Base-by-base conservation (phyloP, 2,888 invertebrate genomes). In the Melieria omissa region DNA sequence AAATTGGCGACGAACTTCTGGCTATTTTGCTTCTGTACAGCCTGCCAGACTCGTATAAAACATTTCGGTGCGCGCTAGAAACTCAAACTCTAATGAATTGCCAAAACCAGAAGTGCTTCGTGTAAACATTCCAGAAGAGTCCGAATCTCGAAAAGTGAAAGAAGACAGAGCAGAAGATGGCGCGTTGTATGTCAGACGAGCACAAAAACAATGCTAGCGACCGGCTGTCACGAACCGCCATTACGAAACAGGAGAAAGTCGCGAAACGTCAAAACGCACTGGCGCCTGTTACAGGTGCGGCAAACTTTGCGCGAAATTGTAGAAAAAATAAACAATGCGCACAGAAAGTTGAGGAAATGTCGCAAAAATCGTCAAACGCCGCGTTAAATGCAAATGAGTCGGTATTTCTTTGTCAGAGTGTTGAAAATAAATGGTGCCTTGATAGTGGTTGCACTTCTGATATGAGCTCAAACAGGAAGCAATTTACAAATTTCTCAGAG, bases 21-120 rank as follows among this genome's bases (percentile, higher is more conserved):
- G 71, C 80, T 0, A 82, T 84, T 3, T 79, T 84, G 75, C 55
- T 84, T 9, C 47, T 85, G 29, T 82, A 84, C 67, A 83, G 83
- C 71, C 70, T 70, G 29, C 67, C 67, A 16, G n/a, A 61, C 9
- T 47, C 4, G 2, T 46, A 41, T 55, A 7, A 66, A 47, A 72
- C 69, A 2, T 75, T 71, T 29, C 70, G 64, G 62, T 75, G 72
- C 45, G 67, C 73, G 0, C 65, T 73, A 0, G 73, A 70, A 9
- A 73, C 73, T 10, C 65, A 52, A 73, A 68, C 57, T 65, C 65
- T 4, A 73, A 73, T 46, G 69, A 71, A 41, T 52, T 74, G 10
- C 69, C 74, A 9, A 47, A 44, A 29, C 70, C 72, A n/a, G 69
- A 69, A 44, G 29, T 67, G 6, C 45, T 75, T 41, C 63, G 71